A percentile compares a stretch with the other conserved stretches of the same genome.
Evolutionary conservation across 2,113 vertebrate genomes (phyloP).

Genomic region (Rissa tridactyla): DNA sequence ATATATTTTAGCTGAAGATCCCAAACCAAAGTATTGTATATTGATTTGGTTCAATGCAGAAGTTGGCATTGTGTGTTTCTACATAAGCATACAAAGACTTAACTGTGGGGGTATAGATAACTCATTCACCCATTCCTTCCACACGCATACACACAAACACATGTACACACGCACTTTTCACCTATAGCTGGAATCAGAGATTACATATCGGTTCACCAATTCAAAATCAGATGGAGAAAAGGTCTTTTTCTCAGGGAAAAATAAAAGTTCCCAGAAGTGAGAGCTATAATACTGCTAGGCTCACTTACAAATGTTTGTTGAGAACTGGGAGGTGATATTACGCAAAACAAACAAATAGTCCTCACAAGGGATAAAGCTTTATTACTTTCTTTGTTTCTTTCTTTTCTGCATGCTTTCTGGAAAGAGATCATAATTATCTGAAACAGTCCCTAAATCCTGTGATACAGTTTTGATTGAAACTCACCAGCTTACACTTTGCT

Average conservation of each 20-base stretch:
- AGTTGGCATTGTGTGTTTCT: neutral
- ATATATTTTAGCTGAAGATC: neutral
- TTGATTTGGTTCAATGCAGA: neutral
- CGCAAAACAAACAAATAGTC: neutral
- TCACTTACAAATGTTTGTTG: neutral
- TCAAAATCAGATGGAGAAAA: neutral
- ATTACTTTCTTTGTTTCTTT: neutral
- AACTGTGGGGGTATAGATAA: neutral
- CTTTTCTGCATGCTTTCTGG: neutral
- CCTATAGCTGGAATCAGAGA: neutral
- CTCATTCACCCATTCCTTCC: neutral
- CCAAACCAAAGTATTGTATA: neutral
- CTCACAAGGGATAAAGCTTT: neutral
- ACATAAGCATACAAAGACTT: neutral
- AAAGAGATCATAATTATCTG: neutral
- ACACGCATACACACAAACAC: accelerated
- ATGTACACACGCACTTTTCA: neutral
- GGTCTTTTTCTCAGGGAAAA: neutral
- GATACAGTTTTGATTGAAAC: neutral
- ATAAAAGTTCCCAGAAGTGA: neutral
- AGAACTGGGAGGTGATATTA: neutral
- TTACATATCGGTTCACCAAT: neutral
- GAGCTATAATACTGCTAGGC: neutral
- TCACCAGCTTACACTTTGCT: neutral
- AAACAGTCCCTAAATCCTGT: neutral